phyloP scores from a whole-genome alignment of 2,888 invertebrate species.

The Stomorhina lunata region DNA sequence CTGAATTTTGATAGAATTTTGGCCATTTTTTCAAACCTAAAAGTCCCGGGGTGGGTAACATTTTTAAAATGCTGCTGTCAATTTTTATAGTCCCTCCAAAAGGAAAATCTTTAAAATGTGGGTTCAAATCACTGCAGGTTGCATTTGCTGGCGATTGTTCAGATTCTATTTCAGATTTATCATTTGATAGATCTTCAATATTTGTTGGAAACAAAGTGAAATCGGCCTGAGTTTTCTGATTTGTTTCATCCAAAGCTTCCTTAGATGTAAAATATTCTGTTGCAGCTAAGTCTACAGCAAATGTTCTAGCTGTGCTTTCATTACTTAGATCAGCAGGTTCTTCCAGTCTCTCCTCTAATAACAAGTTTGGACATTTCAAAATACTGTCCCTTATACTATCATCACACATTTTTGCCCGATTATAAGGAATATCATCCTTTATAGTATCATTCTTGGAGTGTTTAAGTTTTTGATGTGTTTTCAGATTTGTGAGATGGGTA shows the following conservation, averaged over 20 bases:
- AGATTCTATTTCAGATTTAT: not conserved
- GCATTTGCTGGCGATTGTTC: not conserved
- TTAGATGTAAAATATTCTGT: too few relatives aligned
- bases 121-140: too few relatives aligned
- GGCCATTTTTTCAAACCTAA: slow-evolving; percentile 43
- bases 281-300: too few relatives aligned
- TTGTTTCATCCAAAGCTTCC: not conserved
- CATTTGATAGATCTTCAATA: not conserved
- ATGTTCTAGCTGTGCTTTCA: not conserved
- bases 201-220: not conserved
- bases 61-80: slow-evolving; percentile 10
- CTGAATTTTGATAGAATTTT: slow-evolving; percentile 8
- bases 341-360: not conserved
- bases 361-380: not conserved
- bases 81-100: not conserved
- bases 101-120: not conserved
- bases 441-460: slow-evolving; percentile 79
- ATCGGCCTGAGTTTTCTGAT: not conserved
- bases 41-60: not conserved
- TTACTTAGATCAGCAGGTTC: not conserved
- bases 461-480: slow-evolving; percentile 80
- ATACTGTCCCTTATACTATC: not conserved
- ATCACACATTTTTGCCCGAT: not conserved
- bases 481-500: slow-evolving; percentile 88
- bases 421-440: not conserved